Evolutionary conservation across 1,140 invertebrate species (phyloP).

Genomic region (Pseudomyrmex concolor): DNA sequence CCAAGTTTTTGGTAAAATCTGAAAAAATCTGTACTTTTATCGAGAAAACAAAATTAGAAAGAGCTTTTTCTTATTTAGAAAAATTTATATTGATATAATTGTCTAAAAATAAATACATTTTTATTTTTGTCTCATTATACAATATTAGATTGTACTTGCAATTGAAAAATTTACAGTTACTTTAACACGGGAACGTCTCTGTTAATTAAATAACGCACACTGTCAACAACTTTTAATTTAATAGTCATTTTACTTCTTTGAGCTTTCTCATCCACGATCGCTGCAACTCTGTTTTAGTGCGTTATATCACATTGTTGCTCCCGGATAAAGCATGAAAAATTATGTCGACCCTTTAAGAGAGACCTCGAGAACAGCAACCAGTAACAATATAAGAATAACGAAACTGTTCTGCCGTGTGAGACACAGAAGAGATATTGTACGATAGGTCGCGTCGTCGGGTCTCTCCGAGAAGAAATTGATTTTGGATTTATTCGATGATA

Average conservation of each 20-base stretch:
- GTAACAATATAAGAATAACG: slow-evolving; percentile 29
- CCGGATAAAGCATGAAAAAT: slow-evolving; percentile 64
- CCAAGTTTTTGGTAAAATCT: no score
- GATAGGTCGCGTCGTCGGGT: background rate
- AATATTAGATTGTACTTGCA: no score
- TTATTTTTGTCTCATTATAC: no score
- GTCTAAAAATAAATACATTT: no score
- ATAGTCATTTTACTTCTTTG: background rate
- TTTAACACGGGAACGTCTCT: no score
- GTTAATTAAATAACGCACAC: no score
- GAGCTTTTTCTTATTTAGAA: no score
- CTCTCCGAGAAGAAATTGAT: slow-evolving; percentile 62
- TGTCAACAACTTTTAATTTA: background rate
- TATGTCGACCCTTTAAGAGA: background rate
- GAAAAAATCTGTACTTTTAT: no score
- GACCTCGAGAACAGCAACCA: background rate
- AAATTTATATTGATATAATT: no score
- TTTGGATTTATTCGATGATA: slow-evolving; percentile 65
- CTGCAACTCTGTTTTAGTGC: background rate
- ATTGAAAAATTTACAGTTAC: no score
- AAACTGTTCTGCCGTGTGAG: slow-evolving; percentile 13
- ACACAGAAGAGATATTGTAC: slow-evolving; percentile 8
- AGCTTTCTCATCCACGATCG: background rate
- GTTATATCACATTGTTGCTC: background rate
- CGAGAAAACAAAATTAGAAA: no score